Percentiles rank a stretch among this genome's conserved stretches.
Evolutionary conservation across 2,888 invertebrate genomes (phyloP).

Genomic region (Synergus japonicus): DNA sequence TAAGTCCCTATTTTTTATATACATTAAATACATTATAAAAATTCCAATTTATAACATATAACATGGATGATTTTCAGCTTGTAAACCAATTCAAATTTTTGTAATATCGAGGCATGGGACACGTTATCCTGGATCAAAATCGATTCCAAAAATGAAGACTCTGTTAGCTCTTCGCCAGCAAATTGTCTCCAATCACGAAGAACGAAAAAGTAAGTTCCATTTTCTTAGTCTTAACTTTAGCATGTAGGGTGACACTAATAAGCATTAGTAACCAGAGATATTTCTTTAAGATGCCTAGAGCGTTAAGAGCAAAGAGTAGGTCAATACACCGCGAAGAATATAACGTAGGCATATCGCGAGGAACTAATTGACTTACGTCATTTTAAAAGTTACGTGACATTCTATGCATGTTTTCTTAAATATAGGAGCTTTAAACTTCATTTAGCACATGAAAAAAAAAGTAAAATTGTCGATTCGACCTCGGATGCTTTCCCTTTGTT

Average conservation of each 20-base stretch:
- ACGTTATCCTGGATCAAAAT: slow-evolving; percentile 81
- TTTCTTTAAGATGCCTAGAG: slow-evolving; percentile 38
- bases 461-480: too few species aligned
- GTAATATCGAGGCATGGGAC: slow-evolving; percentile 85
- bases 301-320: slow-evolving; percentile 42
- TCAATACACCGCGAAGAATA: slow-evolving; percentile 44
- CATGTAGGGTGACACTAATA: slow-evolving; percentile 39
- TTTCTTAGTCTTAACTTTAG: slow-evolving; percentile 7
- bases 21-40: background rate
- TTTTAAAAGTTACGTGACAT: slow-evolving; percentile 1
- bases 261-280: slow-evolving; percentile 39
- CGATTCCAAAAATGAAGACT: slow-evolving; percentile 79
- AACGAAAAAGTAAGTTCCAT: slow-evolving; percentile 77
- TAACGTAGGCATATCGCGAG: slow-evolving; percentile 24
- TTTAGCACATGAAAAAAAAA: background rate
- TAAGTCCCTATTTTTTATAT: slow-evolving; percentile 73
- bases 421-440: background rate
- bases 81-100: slow-evolving; percentile 86
- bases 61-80: slow-evolving; percentile 78
- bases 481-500: too few species aligned
- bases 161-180: slow-evolving; percentile 81
- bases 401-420: background rate
- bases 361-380: slow-evolving; percentile 44
- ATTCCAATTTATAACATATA: background rate
- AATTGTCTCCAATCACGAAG: slow-evolving; percentile 83